Evolutionary conservation across 2,888 invertebrate genomes (phyloP).

Genomic region (Dasypolia templi): DNA sequence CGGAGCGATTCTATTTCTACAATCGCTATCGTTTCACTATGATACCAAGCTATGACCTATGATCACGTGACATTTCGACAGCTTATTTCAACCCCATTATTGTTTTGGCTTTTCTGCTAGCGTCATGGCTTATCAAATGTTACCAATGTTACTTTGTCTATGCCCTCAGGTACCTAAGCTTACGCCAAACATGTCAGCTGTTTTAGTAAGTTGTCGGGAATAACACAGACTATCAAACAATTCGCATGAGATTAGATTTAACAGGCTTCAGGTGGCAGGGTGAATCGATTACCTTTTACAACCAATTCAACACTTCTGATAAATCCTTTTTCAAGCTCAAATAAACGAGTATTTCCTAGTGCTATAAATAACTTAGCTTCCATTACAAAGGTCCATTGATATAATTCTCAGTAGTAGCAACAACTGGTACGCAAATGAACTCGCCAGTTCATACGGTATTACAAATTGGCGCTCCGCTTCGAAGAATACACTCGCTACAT

Average conservation of each 20-base stretch:
- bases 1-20: too few relatives aligned
- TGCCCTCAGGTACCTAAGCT: too few relatives aligned
- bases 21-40: too few relatives aligned
- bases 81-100: too few relatives aligned
- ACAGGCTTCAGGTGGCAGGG: not conserved
- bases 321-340: conserved; percentile 24
- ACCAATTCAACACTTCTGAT: not conserved
- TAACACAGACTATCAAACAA: too few relatives aligned
- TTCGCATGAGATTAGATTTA: not conserved
- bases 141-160: too few relatives aligned
- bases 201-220: too few relatives aligned
- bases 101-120: too few relatives aligned
- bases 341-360: conserved; percentile 23
- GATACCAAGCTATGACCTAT: too few relatives aligned
- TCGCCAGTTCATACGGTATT: conserved; percentile 45
- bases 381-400: conserved; percentile 23
- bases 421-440: conserved; percentile 41
- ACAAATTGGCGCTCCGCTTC: conserved; percentile 42
- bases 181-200: too few relatives aligned
- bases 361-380: conserved; percentile 34
- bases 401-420: conserved; percentile 42
- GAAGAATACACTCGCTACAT: conserved; percentile 23
- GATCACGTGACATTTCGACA: too few relatives aligned
- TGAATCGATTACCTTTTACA: not conserved
- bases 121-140: too few relatives aligned